These are phyloP conservation scores for Diloba caeruleocephala DNA, from an alignment of 2,888 invertebrate species.

Conservation along the genomic window DNA sequence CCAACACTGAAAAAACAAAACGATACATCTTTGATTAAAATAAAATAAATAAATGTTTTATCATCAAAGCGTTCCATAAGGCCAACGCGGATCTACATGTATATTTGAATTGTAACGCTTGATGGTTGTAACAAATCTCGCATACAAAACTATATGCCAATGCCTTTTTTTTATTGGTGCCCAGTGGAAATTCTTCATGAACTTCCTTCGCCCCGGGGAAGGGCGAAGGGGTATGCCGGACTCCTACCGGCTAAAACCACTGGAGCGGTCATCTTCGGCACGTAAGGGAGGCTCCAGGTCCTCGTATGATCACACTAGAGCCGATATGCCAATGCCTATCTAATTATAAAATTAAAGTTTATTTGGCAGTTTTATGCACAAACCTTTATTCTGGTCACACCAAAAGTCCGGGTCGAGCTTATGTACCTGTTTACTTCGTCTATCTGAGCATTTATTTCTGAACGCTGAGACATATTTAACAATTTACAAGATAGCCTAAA, in stretches of 20 bases:
- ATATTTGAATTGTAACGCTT: conserved; percentile 9
- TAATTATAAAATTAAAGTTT: no score
- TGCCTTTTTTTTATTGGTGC: no score
- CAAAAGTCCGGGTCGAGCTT: conserved; percentile 13
- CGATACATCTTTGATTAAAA: conserved; percentile 10
- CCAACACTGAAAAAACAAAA: conserved; percentile 9
- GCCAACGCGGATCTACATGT: conserved; percentile 1
- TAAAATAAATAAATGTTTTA: conserved; percentile 24
- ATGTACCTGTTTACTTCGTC: conserved; percentile 37
- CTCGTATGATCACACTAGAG: no score
- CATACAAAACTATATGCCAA: no score
- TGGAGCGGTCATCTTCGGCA: no score
- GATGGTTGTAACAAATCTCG: background rate
- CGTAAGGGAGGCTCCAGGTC: no score
- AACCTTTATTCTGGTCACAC: background rate
- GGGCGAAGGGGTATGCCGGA: no score
- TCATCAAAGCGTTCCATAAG: conserved; percentile 17
- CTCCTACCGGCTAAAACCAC: no score
- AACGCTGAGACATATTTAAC: conserved; percentile 37
- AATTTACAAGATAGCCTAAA: conserved; percentile 24
- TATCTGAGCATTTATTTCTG: conserved; percentile 23
- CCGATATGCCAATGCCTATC: no score
- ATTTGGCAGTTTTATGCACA: conserved; percentile 1
- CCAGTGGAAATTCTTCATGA: no score
- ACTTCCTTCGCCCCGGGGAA: no score